Evolutionary conservation across 2,797 vertebrate species (phyloP).

Genomic region (Hypotaenidia okinawae): DNA sequence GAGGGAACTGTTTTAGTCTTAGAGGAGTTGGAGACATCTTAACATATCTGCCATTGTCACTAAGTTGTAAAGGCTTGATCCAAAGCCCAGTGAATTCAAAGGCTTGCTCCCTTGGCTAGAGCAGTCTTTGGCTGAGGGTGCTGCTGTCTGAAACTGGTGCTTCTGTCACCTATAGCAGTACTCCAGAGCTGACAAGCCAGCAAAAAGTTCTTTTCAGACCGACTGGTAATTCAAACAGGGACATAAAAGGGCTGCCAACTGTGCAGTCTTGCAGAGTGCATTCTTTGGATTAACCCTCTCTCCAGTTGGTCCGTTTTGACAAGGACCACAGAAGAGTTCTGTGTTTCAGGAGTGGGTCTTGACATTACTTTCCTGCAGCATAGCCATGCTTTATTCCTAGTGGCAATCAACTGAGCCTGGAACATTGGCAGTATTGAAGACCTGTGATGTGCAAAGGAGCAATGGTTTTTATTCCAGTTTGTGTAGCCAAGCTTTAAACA

Average conservation of each 20-base stretch:
- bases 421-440: background rate
- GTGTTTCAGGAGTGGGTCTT: background rate
- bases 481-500: background rate
- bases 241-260: constrained; percentile 11
- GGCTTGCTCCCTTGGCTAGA: background rate
- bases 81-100: constrained; percentile 4
- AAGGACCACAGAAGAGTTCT: background rate
- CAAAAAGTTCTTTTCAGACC: constrained; percentile 7
- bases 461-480: background rate
- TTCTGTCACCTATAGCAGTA: background rate
- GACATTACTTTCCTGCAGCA: background rate
- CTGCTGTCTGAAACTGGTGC: constrained; percentile 16
- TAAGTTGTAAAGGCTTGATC: background rate
- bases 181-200: constrained; percentile 15
- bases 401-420: background rate
- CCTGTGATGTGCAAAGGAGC: background rate
- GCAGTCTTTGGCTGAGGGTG: background rate
- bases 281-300: background rate
- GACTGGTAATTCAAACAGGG: background rate
- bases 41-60: background rate
- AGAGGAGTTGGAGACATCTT: background rate
- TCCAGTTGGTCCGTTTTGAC: background rate
- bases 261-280: background rate
- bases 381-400: background rate
- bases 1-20: background rate